Conservation (phyloP, 1,140 invertebrate genomes). For the Physella acuta region DNA sequence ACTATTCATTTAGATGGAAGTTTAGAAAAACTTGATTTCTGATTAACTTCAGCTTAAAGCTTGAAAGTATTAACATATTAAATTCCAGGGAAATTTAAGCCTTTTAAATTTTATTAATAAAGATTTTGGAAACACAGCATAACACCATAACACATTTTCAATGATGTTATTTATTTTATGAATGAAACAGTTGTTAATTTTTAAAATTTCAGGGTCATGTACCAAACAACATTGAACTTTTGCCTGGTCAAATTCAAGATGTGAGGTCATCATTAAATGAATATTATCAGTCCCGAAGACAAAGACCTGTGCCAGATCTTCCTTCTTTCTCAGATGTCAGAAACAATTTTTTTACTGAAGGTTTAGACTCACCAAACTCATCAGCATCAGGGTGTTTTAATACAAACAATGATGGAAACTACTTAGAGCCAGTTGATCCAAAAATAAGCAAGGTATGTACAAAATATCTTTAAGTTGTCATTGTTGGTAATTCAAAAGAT, state of each 20-base stretch:
- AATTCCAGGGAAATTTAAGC: too few species aligned
- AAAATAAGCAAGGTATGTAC: too few species aligned
- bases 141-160: too few species aligned
- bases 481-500: too few species aligned
- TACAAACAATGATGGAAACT: not conserved
- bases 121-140: too few species aligned
- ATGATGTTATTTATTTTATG: too few species aligned
- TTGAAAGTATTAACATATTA: too few species aligned
- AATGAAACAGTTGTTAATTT: too few species aligned
- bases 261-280: not conserved
- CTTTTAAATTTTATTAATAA: too few species aligned
- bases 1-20: too few species aligned
- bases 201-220: not conserved
- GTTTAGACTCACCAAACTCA: not conserved
- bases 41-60: not conserved
- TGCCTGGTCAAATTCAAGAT: constrained; percentile 9
- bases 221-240: not conserved
- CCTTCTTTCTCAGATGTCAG: too few species aligned
- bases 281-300: not conserved
- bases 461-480: too few species aligned
- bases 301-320: not conserved
- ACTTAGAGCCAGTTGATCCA: not conserved
- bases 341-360: not conserved
- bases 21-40: not conserved
- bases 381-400: not conserved